phyloP scores from a whole-genome alignment of 1,140 invertebrate genomes.

The Trichonephila inaurata region DNA sequence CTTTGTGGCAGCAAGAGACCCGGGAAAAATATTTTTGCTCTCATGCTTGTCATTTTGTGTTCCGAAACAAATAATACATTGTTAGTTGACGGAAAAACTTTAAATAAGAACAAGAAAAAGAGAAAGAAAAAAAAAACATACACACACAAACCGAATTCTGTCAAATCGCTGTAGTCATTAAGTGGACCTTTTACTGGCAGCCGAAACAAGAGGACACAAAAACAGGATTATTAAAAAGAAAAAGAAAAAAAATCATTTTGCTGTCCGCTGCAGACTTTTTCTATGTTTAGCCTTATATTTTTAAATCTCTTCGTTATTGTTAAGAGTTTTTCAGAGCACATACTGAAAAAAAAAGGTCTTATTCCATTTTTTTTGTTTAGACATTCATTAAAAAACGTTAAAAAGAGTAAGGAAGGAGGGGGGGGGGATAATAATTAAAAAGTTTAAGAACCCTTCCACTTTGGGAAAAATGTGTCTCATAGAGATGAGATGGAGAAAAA shows the following conservation, averaged over 20 bases:
- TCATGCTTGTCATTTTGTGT: conserved; percentile 18
- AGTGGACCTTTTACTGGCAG: conserved; percentile 35
- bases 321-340: neutral
- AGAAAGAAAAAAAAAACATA: neutral
- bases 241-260: conserved; percentile 10
- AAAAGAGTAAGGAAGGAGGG: neutral
- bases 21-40: neutral
- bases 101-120: neutral
- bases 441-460: neutral
- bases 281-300: neutral
- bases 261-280: conserved; percentile 53
- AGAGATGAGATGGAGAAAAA: neutral
- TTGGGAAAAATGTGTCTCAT: neutral
- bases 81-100: conserved; percentile 61
- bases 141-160: conserved; percentile 43
- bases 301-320: conserved; percentile 39
- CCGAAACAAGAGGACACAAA: conserved; percentile 48
- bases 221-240: conserved; percentile 12
- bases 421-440: conserved; percentile 42
- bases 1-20: conserved; percentile 26
- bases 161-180: conserved; percentile 49
- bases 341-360: conserved; percentile 25
- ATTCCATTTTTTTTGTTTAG: conserved; percentile 46
- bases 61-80: conserved; percentile 55
- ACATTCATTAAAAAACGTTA: conserved; percentile 61